Evolutionary conservation across 2,113 vertebrate genomes (phyloP).

Genomic region (Muntiacus reevesi): DNA sequence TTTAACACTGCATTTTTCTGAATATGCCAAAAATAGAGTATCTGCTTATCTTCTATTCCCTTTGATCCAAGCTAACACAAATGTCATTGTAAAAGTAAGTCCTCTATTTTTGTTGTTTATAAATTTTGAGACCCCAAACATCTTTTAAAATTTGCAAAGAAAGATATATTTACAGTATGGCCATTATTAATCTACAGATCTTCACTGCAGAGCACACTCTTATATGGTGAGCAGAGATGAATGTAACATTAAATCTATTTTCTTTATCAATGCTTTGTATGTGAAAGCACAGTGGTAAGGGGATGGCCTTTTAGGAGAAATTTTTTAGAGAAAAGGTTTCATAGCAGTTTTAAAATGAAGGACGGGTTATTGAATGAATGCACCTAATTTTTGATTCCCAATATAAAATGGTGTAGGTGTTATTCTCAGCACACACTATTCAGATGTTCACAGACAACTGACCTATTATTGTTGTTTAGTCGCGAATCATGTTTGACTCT

Average conservation of each 20-base stretch:
- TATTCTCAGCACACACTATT: background rate
- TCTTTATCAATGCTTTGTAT: background rate
- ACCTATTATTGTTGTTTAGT: background rate
- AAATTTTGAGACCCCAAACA: background rate
- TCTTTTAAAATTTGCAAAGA: background rate
- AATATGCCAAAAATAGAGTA: background rate
- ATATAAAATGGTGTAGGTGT: background rate
- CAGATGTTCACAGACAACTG: background rate
- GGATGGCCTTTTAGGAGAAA: background rate
- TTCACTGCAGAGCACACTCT: background rate
- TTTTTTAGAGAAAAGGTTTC: background rate
- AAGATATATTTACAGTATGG: background rate
- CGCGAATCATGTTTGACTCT: fast-evolving
- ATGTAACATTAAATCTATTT: background rate
- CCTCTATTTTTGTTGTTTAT: background rate
- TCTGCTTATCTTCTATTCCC: background rate
- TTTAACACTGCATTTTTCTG: background rate
- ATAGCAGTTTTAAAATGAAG: conserved; percentile 20
- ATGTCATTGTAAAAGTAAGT: background rate
- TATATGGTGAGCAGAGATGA: background rate
- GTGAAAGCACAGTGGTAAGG: background rate
- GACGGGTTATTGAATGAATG: background rate
- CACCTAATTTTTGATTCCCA: background rate
- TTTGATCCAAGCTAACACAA: background rate
- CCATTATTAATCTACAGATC: background rate